Percentiles rank a stretch among this genome's conserved stretches.
phyloP scores from a whole-genome alignment of 2,113 vertebrate species.

The Myiozetetes cayanensis region DNA sequence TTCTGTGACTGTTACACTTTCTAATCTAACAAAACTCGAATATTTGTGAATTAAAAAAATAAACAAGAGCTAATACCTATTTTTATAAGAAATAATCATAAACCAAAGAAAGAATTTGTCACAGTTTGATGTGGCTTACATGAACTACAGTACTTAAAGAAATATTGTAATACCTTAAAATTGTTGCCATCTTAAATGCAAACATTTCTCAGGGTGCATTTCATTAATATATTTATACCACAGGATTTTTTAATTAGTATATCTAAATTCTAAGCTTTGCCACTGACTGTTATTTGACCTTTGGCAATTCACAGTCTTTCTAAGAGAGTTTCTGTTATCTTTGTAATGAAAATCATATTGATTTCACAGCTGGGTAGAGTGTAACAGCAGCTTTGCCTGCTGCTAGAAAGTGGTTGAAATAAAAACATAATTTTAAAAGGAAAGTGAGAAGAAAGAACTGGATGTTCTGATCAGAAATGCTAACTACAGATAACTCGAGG shows the following conservation, averaged over 20 bases:
- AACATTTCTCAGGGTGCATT: slow-evolving; percentile 45
- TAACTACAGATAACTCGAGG: slow-evolving; percentile 1
- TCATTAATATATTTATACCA: slow-evolving; percentile 58
- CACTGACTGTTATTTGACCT: slow-evolving; percentile 67
- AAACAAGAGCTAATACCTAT: background rate
- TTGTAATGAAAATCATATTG: slow-evolving; percentile 72
- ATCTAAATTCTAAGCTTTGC: slow-evolving; percentile 57
- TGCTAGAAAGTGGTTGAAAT: slow-evolving; percentile 59
- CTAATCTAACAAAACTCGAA: background rate
- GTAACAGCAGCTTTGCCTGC: slow-evolving; percentile 63
- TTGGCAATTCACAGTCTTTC: slow-evolving; percentile 64
- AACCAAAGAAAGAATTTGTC: background rate
- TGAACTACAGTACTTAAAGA: slow-evolving; percentile 27
- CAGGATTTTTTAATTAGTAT: slow-evolving; percentile 60
- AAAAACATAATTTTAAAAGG: slow-evolving; percentile 62
- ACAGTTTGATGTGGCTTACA: background rate
- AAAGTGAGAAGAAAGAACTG: slow-evolving; percentile 56
- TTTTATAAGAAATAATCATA: background rate
- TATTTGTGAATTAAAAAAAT: background rate
- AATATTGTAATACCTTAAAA: slow-evolving; percentile 10
- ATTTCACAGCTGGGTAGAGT: slow-evolving; percentile 68
- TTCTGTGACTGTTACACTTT: background rate
- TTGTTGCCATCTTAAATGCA: slow-evolving; percentile 27
- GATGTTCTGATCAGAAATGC: slow-evolving; percentile 57
- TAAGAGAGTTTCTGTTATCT: slow-evolving; percentile 66